Percentiles rank a stretch among this genome's conserved stretches.
Evolutionary conservation across 2,888 invertebrate genomes (phyloP).

Genomic region (Agriopis leucophaearia): DNA sequence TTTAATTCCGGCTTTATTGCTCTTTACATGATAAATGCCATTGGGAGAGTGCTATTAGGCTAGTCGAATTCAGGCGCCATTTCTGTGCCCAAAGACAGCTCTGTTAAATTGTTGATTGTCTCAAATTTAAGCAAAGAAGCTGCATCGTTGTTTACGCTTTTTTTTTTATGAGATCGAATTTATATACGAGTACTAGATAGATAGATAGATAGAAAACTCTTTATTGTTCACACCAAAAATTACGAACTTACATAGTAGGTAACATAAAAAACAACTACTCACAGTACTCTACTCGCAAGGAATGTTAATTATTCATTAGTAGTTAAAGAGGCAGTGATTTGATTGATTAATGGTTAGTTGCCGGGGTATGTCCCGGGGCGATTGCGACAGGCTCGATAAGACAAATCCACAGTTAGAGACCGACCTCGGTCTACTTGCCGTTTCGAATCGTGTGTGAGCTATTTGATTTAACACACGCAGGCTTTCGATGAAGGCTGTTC

Average conservation of each 20-base stretch:
- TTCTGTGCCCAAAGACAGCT: neutral
- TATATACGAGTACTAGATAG: constrained; percentile 1
- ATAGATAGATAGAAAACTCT: too few relatives aligned
- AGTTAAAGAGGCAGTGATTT: constrained; percentile 20
- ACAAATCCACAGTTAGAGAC: constrained; percentile 62
- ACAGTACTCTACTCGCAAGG: neutral
- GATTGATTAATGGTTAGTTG: constrained; percentile 54
- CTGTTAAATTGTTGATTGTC: constrained; percentile 1
- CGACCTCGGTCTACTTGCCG: constrained; percentile 70
- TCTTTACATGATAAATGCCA: too few relatives aligned
- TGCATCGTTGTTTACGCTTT: neutral
- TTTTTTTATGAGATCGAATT: constrained; percentile 10
- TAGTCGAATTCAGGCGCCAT: neutral
- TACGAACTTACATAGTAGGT: too few relatives aligned
- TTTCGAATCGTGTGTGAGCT: constrained; percentile 67
- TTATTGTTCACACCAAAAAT: too few relatives aligned
- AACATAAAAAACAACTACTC: too few relatives aligned
- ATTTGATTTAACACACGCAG: constrained; percentile 60
- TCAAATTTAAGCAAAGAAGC: constrained; percentile 4
- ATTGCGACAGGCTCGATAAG: constrained; percentile 64
- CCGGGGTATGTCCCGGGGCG: constrained; percentile 61
- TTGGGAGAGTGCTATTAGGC: too few relatives aligned
- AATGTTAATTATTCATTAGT: constrained; percentile 40
- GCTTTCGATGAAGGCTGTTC: constrained; percentile 56
- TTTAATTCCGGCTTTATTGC: neutral